Percentiles rank a stretch among this genome's conserved stretches.
Conservation (phyloP, 2,888 invertebrate genomes). For the Mechanitis mazaeus region DNA sequence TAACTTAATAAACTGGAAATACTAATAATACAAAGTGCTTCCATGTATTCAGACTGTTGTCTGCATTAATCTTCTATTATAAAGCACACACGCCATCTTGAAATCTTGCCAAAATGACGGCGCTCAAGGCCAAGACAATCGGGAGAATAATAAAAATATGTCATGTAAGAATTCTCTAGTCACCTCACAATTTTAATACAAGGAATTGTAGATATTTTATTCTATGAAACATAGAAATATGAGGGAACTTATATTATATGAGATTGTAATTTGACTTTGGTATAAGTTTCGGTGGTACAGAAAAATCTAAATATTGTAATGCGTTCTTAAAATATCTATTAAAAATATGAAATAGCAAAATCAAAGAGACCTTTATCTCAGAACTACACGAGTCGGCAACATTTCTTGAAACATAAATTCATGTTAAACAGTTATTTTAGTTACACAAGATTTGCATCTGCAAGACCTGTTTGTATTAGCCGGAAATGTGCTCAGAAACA, state of each 20-base stretch:
- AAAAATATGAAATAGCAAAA: no score
- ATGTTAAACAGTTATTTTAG: conserved; percentile 3
- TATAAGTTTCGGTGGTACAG: no score
- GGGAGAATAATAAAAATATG: conserved; percentile 13
- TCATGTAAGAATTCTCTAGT: conserved; percentile 11
- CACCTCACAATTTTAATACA: not conserved
- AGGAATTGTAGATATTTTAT: no score
- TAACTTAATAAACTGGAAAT: conserved; percentile 31
- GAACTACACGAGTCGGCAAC: not conserved
- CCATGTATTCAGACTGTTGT: conserved; percentile 32
- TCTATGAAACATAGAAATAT: no score
- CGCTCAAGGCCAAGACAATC: conserved; percentile 23
- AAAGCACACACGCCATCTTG: conserved; percentile 29
- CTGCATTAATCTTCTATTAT: conserved; percentile 36
- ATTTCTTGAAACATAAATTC: conserved; percentile 2
- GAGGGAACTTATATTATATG: no score
- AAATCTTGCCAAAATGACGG: conserved; percentile 26
- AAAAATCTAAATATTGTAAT: no score
- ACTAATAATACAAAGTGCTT: conserved; percentile 38
- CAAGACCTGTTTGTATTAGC: conserved; percentile 9
- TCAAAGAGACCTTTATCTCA: not conserved
- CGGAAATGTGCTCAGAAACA: conserved; percentile 11
- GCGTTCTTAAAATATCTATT: no score
- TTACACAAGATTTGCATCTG: conserved; percentile 1
- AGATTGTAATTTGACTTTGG: no score